Base-by-base conservation (phyloP, 2,113 vertebrate species). In the Empidonax traillii region DNA sequence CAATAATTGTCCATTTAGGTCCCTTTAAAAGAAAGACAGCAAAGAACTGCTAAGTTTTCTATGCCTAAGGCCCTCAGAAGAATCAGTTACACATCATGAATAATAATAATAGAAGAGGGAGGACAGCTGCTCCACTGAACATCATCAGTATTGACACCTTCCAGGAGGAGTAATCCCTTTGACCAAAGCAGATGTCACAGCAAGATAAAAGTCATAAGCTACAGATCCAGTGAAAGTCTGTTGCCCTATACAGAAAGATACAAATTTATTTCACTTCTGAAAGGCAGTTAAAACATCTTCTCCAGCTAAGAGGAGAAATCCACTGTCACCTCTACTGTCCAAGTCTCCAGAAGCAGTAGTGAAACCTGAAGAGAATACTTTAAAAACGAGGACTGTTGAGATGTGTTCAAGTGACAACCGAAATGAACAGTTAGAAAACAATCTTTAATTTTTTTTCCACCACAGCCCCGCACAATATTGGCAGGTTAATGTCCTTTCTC, bases 121-220 rank as follows among this genome's bases (percentile, higher is more conserved):
- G 68, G 71, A 93, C 92, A 96, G 78, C 78, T 96, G 87, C 74
- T 95, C 27, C 61, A 4, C 63, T 44, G 46, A 95, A 49, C 85
- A 74, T 52, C 79, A 71, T 83, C 59, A 77, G 44, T 87, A 94
- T 94, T 96, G 86, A 89, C 73, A 94, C 47, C 81, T 94, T 93
- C 51, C 72, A 77, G 85, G 59, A 92, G 72, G 27, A 94, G 46
- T 63, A 93, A 94, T 85, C 81, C 72, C 20, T 35, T 95, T 89
- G 94, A 88, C 85, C 46, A 6, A 93, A 95, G 61, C 93, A 94
- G 87, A 59, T 96, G 92, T 69, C 82, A 83, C 85, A 71, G 39
- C 51, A 86, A 91, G 91, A 90, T 91, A 93, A 85, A 96, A 96
- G 82, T 93, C 80, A 41, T 67, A 79, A 85, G 21, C 78, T 85